Evolutionary conservation across 2,888 invertebrate genomes (phyloP).

Genomic region (Ichneumon xanthorius): DNA sequence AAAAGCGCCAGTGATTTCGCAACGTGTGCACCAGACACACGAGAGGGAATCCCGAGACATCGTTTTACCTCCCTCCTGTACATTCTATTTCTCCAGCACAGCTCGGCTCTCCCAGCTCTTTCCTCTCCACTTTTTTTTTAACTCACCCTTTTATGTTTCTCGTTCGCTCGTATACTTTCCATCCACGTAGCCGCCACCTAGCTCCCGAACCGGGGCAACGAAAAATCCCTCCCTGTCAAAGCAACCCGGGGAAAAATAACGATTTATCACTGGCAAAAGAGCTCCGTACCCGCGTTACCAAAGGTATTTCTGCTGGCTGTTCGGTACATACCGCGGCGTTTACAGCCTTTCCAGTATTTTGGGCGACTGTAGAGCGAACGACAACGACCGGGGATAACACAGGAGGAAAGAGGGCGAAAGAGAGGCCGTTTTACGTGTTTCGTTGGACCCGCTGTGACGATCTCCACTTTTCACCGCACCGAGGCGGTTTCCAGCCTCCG

Average conservation of each 20-base stretch:
- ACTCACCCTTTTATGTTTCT: constrained; percentile 35
- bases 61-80: constrained; percentile 34
- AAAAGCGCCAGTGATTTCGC: constrained; percentile 64
- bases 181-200: constrained; percentile 44
- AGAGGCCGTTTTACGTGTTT: constrained; percentile 53
- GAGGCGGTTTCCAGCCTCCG: neutral
- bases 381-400: constrained; percentile 5
- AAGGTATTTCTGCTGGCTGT: constrained; percentile 21
- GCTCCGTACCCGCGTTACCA: constrained; percentile 23
- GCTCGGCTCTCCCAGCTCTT: constrained; percentile 21
- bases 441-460: constrained; percentile 3
- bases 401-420: neutral
- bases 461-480: constrained; percentile 25
- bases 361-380: neutral
- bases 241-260: constrained; percentile 59
- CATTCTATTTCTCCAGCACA: constrained; percentile 32
- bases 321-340: neutral
- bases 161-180: constrained; percentile 52
- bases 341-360: constrained; percentile 10
- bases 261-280: constrained; percentile 42
- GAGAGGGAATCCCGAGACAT: constrained; percentile 61
- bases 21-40: constrained; percentile 64
- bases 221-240: constrained; percentile 56
- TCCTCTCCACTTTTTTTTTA: neutral
- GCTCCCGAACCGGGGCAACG: constrained; percentile 18